Evolutionary conservation across 2,113 vertebrate genomes (phyloP).

Genomic region (Nycticryphes semicollaris): DNA sequence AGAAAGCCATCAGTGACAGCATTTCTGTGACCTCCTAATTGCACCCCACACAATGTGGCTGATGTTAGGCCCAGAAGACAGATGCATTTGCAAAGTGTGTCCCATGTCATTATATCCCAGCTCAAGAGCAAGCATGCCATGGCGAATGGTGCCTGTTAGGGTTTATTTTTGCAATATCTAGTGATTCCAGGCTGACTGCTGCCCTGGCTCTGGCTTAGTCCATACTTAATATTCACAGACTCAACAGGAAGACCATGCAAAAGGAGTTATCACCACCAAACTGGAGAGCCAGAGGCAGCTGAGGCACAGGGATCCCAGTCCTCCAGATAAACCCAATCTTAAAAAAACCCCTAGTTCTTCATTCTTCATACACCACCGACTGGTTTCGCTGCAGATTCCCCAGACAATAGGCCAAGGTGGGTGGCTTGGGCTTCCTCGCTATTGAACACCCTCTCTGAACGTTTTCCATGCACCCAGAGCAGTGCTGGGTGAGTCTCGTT

Average conservation of each 20-base stretch:
- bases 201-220: neutral
- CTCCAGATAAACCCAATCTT: neutral
- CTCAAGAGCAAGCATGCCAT: neutral
- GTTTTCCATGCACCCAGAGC: fast-evolving
- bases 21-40: slow-evolving; percentile 58
- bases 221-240: neutral
- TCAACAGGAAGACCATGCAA: neutral
- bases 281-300: neutral
- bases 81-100: slow-evolving; percentile 28
- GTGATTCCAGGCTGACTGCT: neutral
- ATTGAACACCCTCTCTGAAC: neutral
- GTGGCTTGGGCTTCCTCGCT: neutral
- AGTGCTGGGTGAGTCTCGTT: neutral
- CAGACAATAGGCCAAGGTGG: neutral
- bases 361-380: neutral
- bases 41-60: neutral
- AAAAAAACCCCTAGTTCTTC: neutral
- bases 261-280: neutral
- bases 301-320: neutral
- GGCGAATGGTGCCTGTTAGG: neutral
- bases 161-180: neutral
- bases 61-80: slow-evolving; percentile 21
- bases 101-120: neutral
- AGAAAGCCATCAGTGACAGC: slow-evolving; percentile 27
- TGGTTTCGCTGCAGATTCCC: neutral